A percentile compares a stretch with the other conserved stretches of the same genome.
These are phyloP conservation scores for Luperina nickerlii DNA, from an alignment of 2,888 invertebrate genomes.

Conservation along the genomic window DNA sequence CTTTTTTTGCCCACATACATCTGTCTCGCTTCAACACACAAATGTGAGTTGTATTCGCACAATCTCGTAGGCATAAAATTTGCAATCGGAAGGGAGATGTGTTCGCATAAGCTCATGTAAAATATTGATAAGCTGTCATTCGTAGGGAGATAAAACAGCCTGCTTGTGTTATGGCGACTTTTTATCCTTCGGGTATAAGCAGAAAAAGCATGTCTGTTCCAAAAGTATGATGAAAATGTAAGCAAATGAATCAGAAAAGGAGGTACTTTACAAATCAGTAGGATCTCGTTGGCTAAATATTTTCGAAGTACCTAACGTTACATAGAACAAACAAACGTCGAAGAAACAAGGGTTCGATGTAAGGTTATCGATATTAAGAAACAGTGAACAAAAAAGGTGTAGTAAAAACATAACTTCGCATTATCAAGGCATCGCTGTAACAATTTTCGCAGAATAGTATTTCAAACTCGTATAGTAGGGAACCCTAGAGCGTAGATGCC, in stretches of 20 bases:
- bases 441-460: too few species aligned
- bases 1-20: slow-evolving; percentile 27
- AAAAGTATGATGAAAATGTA: not conserved
- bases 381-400: too few species aligned
- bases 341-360: too few species aligned
- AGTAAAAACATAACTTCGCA: too few species aligned
- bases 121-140: slow-evolving; percentile 56
- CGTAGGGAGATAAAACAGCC: not conserved
- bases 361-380: too few species aligned
- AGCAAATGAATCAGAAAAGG: not conserved
- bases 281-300: too few species aligned
- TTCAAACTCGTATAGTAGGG: too few species aligned
- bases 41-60: slow-evolving; percentile 25
- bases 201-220: not conserved
- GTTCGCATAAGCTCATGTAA: slow-evolving; percentile 39
- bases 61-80: slow-evolving; percentile 61
- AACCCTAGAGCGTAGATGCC: too few species aligned
- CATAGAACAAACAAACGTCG: too few species aligned
- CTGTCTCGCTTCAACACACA: slow-evolving; percentile 35
- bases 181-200: not conserved
- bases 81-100: slow-evolving; percentile 54
- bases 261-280: too few species aligned
- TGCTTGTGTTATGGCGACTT: not conserved
- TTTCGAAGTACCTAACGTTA: too few species aligned
- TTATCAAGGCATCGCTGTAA: too few species aligned